A percentile compares a stretch with the other conserved stretches of the same genome.
Evolutionary conservation across 2,113 vertebrate species (phyloP).

Genomic region (Nestor notabilis): DNA sequence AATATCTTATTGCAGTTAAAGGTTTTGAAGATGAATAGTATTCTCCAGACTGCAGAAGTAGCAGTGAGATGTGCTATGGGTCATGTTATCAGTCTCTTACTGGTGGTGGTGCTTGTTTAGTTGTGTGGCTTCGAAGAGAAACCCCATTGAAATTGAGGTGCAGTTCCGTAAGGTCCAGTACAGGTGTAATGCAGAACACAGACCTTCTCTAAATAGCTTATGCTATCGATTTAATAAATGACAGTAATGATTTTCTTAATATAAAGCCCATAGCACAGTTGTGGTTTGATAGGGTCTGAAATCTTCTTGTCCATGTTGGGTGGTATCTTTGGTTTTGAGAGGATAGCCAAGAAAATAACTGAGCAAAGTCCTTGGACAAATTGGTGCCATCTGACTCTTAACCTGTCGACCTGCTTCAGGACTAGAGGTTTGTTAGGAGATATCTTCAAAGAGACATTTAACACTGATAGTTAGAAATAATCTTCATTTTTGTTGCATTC

Average conservation of each 20-base stretch:
- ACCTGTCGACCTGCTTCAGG: not conserved
- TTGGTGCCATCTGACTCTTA: not conserved
- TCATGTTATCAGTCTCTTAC: not conserved
- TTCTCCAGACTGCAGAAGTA: not conserved
- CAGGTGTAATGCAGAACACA: not conserved
- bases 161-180: not conserved
- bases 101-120: not conserved
- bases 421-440: not conserved
- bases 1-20: not conserved
- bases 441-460: not conserved
- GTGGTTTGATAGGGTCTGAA: not conserved
- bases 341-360: not conserved
- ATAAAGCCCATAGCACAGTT: not conserved
- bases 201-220: not conserved
- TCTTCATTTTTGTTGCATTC: not conserved
- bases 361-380: not conserved
- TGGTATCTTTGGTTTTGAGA: not conserved
- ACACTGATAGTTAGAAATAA: not conserved
- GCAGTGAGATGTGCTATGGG: not conserved
- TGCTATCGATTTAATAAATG: not conserved
- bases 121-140: not conserved
- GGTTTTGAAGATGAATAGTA: not conserved
- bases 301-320: not conserved
- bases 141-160: not conserved
- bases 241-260: not conserved